Evolutionary conservation across 2,113 vertebrate species (phyloP).

Genomic region (mouse (Mus musculus)): GRCm39 chr9:71306501-71307000

Average conservation of each 20-base stretch:
- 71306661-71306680: not conserved
- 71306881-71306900: not conserved
- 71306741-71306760: not conserved
- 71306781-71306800: not conserved
- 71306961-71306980: not conserved
- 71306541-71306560: not conserved
- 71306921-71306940: not conserved
- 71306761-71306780: not conserved
- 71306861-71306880: not conserved
- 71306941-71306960: not conserved
- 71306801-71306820: not conserved
- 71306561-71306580: not conserved
- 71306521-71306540: not conserved
- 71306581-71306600: not conserved
- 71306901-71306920: not conserved
- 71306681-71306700: not conserved
- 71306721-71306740: not conserved
- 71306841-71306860: not conserved
- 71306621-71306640: not conserved
- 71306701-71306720: not conserved
- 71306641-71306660: not conserved
- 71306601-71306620: not conserved
- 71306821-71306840: not conserved
- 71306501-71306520: not conserved
- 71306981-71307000: not conserved